Evolutionary conservation across 2,113 vertebrate species (phyloP).

Genomic region (Peromyscus californicus): DNA sequence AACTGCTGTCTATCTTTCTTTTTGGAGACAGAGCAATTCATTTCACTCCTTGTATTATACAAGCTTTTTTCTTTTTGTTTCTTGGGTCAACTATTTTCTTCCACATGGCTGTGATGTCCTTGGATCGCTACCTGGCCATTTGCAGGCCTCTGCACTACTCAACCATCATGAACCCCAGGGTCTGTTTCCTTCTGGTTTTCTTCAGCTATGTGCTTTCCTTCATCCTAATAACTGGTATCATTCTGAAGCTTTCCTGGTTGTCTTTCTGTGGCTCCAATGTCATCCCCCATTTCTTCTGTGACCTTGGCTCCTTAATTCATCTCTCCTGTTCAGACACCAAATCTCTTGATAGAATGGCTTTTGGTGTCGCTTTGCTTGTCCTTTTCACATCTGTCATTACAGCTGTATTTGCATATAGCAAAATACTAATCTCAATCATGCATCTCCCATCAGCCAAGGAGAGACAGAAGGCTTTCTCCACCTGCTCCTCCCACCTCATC

Average conservation of each 20-base stretch:
- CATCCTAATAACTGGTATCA: background rate
- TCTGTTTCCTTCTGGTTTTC: slow-evolving; percentile 25
- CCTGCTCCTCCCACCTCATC: slow-evolving; percentile 5
- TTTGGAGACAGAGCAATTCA: background rate
- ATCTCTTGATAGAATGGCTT: background rate
- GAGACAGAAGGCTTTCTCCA: slow-evolving; percentile 42
- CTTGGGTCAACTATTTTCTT: slow-evolving; percentile 55
- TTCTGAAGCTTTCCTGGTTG: background rate
- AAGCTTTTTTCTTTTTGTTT: slow-evolving; percentile 40
- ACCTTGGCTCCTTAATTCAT: background rate
- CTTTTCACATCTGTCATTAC: background rate
- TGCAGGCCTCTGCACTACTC: slow-evolving; percentile 63
- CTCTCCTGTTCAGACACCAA: slow-evolving; percentile 56
- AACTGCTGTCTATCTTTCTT: slow-evolving; percentile 51
- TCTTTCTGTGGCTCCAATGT: slow-evolving; percentile 37
- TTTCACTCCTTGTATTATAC: slow-evolving; percentile 36
- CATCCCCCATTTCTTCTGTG: slow-evolving; percentile 67
- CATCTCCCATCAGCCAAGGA: background rate
- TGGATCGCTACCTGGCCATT: slow-evolving; percentile 66
- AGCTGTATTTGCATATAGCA: background rate
- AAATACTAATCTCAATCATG: background rate
- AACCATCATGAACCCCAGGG: slow-evolving; percentile 45
- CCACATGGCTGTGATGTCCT: slow-evolving; percentile 39
- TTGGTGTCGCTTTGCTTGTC: rapidly evolving
- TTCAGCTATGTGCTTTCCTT: background rate